Conservation (phyloP, 2,113 vertebrate species). For the Cynoglossus semilaevis region DNA sequence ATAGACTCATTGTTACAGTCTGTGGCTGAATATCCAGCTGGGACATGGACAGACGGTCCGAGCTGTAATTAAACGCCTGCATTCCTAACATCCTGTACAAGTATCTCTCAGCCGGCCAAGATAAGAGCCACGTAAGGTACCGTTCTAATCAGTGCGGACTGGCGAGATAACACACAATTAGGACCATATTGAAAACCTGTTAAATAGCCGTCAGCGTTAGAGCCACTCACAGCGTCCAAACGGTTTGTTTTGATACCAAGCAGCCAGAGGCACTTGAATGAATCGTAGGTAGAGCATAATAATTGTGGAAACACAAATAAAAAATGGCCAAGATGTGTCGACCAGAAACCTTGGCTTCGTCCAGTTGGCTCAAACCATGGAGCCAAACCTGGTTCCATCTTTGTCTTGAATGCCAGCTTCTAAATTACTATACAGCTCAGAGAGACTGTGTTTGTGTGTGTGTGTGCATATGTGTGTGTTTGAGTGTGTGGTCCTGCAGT, state of each 20-base stretch:
- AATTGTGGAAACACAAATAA: conserved; percentile 49
- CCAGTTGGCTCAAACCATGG: conserved; percentile 47
- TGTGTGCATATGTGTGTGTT: conserved; percentile 23
- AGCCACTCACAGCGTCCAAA: conserved; percentile 14
- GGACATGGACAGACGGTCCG: conserved; percentile 1
- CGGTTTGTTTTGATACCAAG: conserved; percentile 49
- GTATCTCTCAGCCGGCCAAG: conserved; percentile 13
- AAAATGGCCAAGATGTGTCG: conserved; percentile 48
- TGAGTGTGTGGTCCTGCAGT: conserved; percentile 63
- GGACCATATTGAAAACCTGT: conserved; percentile 40
- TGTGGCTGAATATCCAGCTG: conserved; percentile 5
- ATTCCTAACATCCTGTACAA: conserved; percentile 26
- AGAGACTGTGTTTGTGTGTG: conserved; percentile 30
- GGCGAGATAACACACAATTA: conserved; percentile 27
- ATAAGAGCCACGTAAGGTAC: conserved; percentile 28
- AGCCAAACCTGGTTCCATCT: conserved; percentile 61
- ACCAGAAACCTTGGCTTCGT: conserved; percentile 48
- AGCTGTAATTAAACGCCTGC: conserved; percentile 26
- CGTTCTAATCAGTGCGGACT: conserved; percentile 28
- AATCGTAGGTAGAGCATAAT: conserved; percentile 45
- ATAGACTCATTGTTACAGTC: conserved; percentile 3
- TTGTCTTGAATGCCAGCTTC: conserved; percentile 68
- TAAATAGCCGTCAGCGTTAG: conserved; percentile 39
- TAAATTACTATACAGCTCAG: conserved; percentile 70
- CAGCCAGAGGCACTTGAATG: conserved; percentile 36